Evolutionary conservation across 2,113 vertebrate genomes (phyloP).

Genomic region (Marmota flaviventris): DNA sequence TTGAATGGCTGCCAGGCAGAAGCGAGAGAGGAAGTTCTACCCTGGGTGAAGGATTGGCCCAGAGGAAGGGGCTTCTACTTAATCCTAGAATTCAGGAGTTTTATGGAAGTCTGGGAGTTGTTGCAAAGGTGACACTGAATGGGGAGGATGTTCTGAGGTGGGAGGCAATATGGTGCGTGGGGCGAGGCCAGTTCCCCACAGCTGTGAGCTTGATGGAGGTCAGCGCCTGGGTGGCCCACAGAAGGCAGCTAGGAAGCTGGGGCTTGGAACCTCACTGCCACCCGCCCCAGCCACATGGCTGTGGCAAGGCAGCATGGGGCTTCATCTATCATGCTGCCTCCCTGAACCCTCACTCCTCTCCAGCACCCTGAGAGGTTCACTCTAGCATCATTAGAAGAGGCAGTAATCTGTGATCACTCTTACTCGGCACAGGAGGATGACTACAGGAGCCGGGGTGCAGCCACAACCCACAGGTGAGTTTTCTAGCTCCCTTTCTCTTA

Average conservation of each 20-base stretch:
- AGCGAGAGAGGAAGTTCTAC: neutral
- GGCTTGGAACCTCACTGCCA: neutral
- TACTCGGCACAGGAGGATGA: neutral
- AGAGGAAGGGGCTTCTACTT: neutral
- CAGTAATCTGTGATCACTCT: neutral
- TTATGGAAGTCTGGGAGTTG: neutral
- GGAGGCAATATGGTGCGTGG: fast-evolving
- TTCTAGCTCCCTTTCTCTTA: neutral
- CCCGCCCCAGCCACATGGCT: neutral
- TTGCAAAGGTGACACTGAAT: neutral
- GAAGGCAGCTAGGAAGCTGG: neutral
- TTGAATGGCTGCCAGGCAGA: neutral
- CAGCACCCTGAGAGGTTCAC: neutral
- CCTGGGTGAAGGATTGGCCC: neutral
- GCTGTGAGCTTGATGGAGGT: neutral
- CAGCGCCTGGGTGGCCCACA: fast-evolving
- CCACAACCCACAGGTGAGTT: neutral
- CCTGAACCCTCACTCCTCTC: neutral
- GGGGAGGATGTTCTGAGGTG: neutral
- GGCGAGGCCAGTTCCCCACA: fast-evolving
- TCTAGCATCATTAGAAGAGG: neutral
- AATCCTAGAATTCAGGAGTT: neutral
- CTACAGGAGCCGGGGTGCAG: neutral
- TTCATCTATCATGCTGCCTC: neutral
- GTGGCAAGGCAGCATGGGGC: neutral